Percentiles rank a stretch among this genome's conserved stretches.
Evolutionary conservation across 2,888 invertebrate genomes (phyloP).

Genomic region (Clivina fossor): DNA sequence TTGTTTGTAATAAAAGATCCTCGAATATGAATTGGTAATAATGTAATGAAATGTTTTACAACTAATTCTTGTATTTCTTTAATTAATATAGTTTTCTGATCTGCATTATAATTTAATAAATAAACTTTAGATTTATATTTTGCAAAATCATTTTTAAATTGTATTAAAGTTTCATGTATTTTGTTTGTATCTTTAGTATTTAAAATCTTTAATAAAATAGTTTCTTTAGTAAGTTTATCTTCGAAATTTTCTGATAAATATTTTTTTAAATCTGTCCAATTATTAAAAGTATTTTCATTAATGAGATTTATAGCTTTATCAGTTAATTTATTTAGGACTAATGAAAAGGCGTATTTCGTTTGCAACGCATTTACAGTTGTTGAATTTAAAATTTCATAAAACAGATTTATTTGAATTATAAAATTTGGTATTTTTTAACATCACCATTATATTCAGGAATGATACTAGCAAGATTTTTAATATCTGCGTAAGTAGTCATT

Average conservation of each 20-base stretch:
- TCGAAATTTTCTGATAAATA: conserved; percentile 3
- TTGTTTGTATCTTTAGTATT: not conserved
- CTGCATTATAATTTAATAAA: not conserved
- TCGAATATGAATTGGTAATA: not conserved
- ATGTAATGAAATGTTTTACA: not conserved
- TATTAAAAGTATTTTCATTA: too few species aligned
- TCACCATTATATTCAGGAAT: conserved; percentile 8
- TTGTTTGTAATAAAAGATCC: conserved; percentile 11
- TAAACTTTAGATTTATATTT: too few species aligned
- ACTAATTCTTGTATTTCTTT: not conserved
- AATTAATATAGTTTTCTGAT: not conserved
- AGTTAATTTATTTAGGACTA: conserved; percentile 2
- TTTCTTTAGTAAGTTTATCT: conserved; percentile 2
- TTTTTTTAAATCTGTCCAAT: not conserved
- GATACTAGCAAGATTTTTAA: conserved; percentile 11
- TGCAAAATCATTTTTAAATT: too few species aligned
- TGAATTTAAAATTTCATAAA: not conserved
- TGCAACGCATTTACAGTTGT: not conserved
- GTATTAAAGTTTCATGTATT: conserved; percentile 1
- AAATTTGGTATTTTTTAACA: conserved; percentile 3
- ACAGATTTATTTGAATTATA: conserved; percentile 6
- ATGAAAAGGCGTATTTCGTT: not conserved
- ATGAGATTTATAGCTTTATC: too few species aligned
- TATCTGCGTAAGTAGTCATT: conserved; percentile 7
- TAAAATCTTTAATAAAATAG: conserved; percentile 1